phyloP scores from a whole-genome alignment of 2,797 vertebrate genomes.

The Phyllotis vaccarum region DNA sequence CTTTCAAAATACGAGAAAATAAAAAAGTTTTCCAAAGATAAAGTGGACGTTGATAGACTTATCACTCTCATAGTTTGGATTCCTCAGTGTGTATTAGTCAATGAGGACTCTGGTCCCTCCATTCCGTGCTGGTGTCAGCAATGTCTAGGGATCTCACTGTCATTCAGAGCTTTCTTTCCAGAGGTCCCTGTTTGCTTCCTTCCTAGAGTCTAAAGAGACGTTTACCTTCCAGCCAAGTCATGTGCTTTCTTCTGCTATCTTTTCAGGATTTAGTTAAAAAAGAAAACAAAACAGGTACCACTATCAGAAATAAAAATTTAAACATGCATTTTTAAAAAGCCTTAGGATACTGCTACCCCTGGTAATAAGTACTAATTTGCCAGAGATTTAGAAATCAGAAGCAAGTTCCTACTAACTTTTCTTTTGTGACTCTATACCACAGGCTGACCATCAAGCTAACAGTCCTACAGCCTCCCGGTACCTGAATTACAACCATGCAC shows the following conservation, averaged over 20 bases:
- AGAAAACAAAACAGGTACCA: not conserved
- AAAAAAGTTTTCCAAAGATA: conserved; percentile 14
- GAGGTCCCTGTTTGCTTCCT: conserved; percentile 14
- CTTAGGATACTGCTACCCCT: conserved; percentile 10
- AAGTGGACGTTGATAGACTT: conserved; percentile 40
- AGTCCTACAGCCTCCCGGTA: not conserved
- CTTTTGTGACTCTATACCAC: not conserved
- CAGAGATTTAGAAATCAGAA: not conserved
- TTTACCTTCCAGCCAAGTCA: conserved; percentile 28
- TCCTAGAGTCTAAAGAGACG: conserved; percentile 58
- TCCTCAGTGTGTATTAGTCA: conserved; percentile 1
- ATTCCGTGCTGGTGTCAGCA: not conserved
- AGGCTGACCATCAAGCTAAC: not conserved
- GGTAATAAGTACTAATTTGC: not conserved
- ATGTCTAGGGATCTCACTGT: not conserved
- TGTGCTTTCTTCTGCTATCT: conserved; percentile 25
- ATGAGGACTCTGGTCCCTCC: conserved; percentile 14
- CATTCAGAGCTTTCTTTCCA: conserved; percentile 22
- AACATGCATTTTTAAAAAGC: not conserved
- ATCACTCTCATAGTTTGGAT: not conserved
- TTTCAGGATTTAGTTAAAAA: conserved; percentile 27
- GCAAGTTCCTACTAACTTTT: not conserved
- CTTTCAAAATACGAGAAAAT: not conserved
- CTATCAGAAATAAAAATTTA: conserved; percentile 26
- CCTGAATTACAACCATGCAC: not conserved